Evolutionary conservation across 1,140 invertebrate genomes (phyloP), one percentile per base, ranked within the genome.

Genomic region (Drosophila pectinifera): DNA sequence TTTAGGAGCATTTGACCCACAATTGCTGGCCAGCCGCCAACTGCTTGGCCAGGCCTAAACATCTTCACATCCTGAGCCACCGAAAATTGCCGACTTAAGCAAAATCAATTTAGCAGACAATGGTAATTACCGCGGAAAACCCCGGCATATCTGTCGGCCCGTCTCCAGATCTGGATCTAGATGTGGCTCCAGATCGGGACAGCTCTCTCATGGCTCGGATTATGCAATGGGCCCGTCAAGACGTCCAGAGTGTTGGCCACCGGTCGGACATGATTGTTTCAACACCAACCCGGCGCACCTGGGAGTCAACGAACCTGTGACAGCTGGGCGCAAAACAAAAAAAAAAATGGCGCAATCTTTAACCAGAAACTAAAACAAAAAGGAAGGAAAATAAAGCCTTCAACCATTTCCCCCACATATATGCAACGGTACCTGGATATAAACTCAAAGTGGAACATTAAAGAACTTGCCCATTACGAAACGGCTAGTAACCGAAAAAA

Each of bases 261-360:
- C 57, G 63, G 80, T 73, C 24, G 72, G 68, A 88, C 83, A 74
- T 83, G 83, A 88, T 88, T 79, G 79, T 88, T 88, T 88, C 83
- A 88, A 88, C 83, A 88, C 79, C 76, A 62, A 74, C 65, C 61
- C 51, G 28, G 39, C 43, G 5, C 36, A 34, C 24, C 62, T 42
- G 36, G 5, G 46, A 88, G 82, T 88, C 83, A 88, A 89, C 80
- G 83, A 88, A 88, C 83, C 75, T 89, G 79, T 77, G 84, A 88
- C 83, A 88, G 79, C 81, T 85, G 81, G 80, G 72, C 73, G 77
- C 81, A 85, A 69, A 77, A 76, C 57, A 13, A 38, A 8, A 39
- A 26, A 26, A 48, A 26, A 53, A 62, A 38, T 64, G 69, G 81
- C 54, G 72, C 80, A 80, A 76, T 83, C 67, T 56, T 41, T 57